These are phyloP conservation scores for Stenchaetothrips biformis DNA, from an alignment of 2,888 invertebrate species.

Conservation along the genomic window DNA sequence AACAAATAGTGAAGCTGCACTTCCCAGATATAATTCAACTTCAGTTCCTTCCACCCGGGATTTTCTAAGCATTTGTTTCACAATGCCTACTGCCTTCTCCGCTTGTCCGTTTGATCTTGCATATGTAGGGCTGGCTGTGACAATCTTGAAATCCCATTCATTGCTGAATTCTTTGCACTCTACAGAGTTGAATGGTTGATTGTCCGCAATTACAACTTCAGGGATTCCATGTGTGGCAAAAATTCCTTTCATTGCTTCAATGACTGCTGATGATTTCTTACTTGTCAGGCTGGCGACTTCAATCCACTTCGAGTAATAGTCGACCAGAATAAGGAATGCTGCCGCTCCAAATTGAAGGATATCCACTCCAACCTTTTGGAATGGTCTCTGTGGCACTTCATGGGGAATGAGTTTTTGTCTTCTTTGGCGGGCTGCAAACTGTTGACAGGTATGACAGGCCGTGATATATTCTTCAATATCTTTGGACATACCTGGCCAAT, in stretches of 20 bases:
- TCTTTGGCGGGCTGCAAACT: slow-evolving; percentile 32
- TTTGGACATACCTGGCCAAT: slow-evolving; percentile 36
- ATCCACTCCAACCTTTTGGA: slow-evolving; percentile 36
- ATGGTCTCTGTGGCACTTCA: slow-evolving; percentile 35
- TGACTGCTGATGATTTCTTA: slow-evolving; percentile 33
- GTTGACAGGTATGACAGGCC: slow-evolving; percentile 35
- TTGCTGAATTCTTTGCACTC: slow-evolving; percentile 20
- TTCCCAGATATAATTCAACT: too few species aligned
- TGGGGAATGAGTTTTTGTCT: slow-evolving; percentile 35
- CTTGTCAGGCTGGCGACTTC: slow-evolving; percentile 34
- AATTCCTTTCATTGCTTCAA: slow-evolving; percentile 34
- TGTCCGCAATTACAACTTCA: slow-evolving; percentile 38
- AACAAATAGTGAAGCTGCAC: too few species aligned
- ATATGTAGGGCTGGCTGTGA: slow-evolving; percentile 25
- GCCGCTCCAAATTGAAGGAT: slow-evolving; percentile 32
- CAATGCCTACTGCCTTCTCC: slow-evolving; percentile 28
- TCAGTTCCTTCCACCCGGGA: too few species aligned
- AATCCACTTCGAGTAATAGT: slow-evolving; percentile 37
- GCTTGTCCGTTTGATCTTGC: slow-evolving; percentile 27
- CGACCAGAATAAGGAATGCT: slow-evolving; percentile 34
- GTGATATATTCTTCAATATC: slow-evolving; percentile 36
- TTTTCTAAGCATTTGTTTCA: slow-evolving; percentile 27
- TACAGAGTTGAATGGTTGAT: slow-evolving; percentile 34
- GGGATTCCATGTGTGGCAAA: slow-evolving; percentile 39
- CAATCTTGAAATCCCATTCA: slow-evolving; percentile 21